Evolutionary conservation across 2,113 vertebrate genomes (phyloP), one percentile per base, ranked within the genome.

Genomic region (Alosa alosa): DNA sequence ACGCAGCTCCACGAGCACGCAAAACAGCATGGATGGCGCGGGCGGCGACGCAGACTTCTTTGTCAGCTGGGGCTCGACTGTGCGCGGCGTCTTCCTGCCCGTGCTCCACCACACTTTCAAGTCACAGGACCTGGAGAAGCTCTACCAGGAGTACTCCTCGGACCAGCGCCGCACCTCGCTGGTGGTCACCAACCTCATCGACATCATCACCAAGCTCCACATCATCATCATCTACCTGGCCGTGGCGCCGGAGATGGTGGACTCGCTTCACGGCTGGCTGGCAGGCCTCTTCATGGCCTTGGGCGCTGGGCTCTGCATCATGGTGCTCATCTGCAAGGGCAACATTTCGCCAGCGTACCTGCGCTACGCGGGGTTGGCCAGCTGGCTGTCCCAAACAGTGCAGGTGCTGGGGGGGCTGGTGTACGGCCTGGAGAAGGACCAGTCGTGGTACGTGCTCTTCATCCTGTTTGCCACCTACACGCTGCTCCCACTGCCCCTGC

Each of bases 361-460:
- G 55, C 92, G 91, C 87, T 94, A 88, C 6, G 86, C 91, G 11
- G 93, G 93, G 0, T 45, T 93, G 86, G 89, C 90, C 64, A 94
- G 90, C 88, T 94, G 94, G 93, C 10, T 91, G 10, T 94, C 92
- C 22, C 93, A 93, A 92, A 91, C 91, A 0, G 17, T 90, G 39
- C 94, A 94, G 89, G 88, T 90, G 22, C 18, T 93, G 72, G 36
- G 90, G 0, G 89, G 91, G 0, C 83, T 92, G 81, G 90, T 89
- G 45, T 89, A 78, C 2, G 92, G 94, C 36, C 85, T 84, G 18
- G 92, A 93, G 52, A 92, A 68, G 8, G 90, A 94, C 60, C 93
- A 92, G 78, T 91, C 93, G 83, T 93, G 93, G 94, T 94, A 94
- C 36, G 89, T 93, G 72, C 92, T 93, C 88, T 94, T 93, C 90